Percentiles rank a stretch among this genome's conserved stretches.
phyloP scores from a whole-genome alignment of 1,140 invertebrate species.

The Adoxophyes honmai region DNA sequence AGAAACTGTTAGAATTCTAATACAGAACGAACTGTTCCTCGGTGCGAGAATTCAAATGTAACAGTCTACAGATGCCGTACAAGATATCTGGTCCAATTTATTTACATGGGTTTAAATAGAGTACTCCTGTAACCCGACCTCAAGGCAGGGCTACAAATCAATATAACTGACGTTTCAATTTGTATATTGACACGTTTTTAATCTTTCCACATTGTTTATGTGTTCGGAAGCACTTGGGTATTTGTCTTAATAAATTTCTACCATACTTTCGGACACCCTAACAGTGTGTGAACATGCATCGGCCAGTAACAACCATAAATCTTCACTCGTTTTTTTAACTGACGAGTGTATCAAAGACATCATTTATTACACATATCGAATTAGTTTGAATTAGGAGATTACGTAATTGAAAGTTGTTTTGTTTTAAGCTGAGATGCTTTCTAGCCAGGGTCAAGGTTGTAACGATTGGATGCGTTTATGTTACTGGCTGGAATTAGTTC shows the following conservation, averaged over 20 bases:
- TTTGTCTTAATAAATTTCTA: constrained; percentile 57
- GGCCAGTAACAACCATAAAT: constrained; percentile 47
- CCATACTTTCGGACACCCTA: constrained; percentile 29
- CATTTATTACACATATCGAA: constrained; percentile 15
- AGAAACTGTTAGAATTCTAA: constrained; percentile 12
- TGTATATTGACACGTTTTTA: constrained; percentile 72
- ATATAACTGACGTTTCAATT: constrained; percentile 70
- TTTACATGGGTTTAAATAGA: constrained; percentile 2
- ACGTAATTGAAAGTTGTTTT: constrained; percentile 14
- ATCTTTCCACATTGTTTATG: constrained; percentile 62
- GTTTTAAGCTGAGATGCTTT: background rate
- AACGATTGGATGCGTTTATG: background rate
- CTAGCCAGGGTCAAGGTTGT: background rate
- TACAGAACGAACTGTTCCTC: background rate
- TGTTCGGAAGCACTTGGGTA: constrained; percentile 53
- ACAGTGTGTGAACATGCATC: constrained; percentile 26
- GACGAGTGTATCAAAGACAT: background rate
- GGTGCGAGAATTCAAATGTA: background rate
- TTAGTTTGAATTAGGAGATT: constrained; percentile 15
- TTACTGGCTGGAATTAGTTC: too few relatives aligned
- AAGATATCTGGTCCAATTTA: constrained; percentile 12
- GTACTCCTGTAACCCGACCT: constrained; percentile 18
- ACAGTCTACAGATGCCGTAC: background rate
- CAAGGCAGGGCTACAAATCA: constrained; percentile 57
- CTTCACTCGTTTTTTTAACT: constrained; percentile 35